phyloP scores from a whole-genome alignment of 2,888 invertebrate species.

The Cosmopolites sordidus region DNA sequence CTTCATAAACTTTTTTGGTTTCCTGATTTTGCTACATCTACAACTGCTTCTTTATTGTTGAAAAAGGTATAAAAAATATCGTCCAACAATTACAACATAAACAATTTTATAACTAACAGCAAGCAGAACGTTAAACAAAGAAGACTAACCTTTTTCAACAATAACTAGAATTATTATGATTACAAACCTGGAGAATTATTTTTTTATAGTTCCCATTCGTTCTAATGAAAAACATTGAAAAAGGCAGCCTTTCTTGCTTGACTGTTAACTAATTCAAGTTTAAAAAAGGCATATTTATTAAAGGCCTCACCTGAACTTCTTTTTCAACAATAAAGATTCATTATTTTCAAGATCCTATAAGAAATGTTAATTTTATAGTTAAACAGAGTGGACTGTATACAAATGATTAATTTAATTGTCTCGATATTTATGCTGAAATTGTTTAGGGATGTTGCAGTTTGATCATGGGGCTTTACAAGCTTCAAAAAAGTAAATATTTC shows the following conservation, averaged over 20 bases:
- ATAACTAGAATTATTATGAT: conserved; percentile 6
- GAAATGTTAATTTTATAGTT: background rate
- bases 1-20: too few relatives aligned
- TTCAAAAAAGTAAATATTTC: too few relatives aligned
- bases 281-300: too few relatives aligned
- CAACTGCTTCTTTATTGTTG: conserved; percentile 27
- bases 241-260: conserved; percentile 18
- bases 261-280: background rate
- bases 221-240: conserved; percentile 13
- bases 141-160: conserved; percentile 29
- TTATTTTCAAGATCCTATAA: background rate
- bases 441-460: too few relatives aligned
- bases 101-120: background rate
- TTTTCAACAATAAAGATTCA: conserved; percentile 24
- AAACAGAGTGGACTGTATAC: too few relatives aligned
- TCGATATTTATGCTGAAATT: too few relatives aligned
- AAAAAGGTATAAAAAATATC: conserved; percentile 19
- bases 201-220: too few relatives aligned
- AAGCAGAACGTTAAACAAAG: background rate
- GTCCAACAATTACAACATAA: background rate
- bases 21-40: too few relatives aligned
- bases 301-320: too few relatives aligned
- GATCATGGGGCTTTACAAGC: too few relatives aligned
- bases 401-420: too few relatives aligned
- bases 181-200: background rate